Conservation (phyloP, 2,888 invertebrate species). For the Trichopoda pennipes region DNA sequence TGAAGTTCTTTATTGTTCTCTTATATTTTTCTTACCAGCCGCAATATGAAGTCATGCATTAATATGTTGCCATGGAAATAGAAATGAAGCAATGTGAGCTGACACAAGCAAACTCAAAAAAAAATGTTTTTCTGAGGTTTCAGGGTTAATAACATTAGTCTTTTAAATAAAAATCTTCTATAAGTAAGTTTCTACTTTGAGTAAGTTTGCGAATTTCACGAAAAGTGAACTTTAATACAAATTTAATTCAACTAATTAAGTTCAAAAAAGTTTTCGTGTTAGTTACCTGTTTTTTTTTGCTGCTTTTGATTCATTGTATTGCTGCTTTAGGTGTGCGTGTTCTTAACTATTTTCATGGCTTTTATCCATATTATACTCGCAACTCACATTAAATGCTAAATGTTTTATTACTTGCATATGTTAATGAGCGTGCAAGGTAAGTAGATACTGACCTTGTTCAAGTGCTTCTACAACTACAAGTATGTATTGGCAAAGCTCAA, state of each 20-base stretch:
- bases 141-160: too few species aligned
- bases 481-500: constrained; percentile 51
- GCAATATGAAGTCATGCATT: background rate
- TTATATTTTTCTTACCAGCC: background rate
- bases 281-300: too few species aligned
- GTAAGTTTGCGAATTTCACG: background rate
- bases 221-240: background rate
- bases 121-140: too few species aligned
- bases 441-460: constrained; percentile 55
- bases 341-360: constrained; percentile 48
- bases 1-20: too few species aligned
- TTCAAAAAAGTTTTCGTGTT: constrained; percentile 50
- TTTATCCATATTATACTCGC: constrained; percentile 30
- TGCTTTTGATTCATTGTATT: background rate
- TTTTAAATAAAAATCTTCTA: too few species aligned
- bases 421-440: background rate
- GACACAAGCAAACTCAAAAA: too few species aligned
- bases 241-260: constrained; percentile 50
- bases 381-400: constrained; percentile 32
- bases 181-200: background rate
- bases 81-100: too few species aligned
- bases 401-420: background rate
- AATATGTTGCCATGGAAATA: background rate
- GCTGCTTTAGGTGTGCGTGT: constrained; percentile 43
- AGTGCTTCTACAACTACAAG: constrained; percentile 25